Conservation (phyloP, 2,888 invertebrate genomes). For the Lutraria lutraria region DNA sequence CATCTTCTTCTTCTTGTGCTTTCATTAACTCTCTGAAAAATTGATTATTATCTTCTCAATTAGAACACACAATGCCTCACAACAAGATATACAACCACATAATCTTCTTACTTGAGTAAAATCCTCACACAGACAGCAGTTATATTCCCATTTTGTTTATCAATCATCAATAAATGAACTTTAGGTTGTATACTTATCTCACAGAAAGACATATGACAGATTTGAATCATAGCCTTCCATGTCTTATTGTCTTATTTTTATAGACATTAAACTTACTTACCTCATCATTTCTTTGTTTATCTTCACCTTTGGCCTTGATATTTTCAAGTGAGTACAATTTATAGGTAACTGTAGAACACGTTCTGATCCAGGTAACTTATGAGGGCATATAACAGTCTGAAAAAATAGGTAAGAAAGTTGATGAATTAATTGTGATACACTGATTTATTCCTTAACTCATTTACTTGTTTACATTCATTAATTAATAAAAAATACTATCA, state of each 20-base stretch:
- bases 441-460: too few relatives aligned
- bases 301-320: constrained; percentile 83
- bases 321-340: constrained; percentile 84
- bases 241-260: neutral
- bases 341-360: constrained; percentile 82
- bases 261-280: constrained; percentile 68
- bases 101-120: too few relatives aligned
- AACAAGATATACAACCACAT: neutral
- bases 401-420: constrained; percentile 29
- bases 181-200: neutral
- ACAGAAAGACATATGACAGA: neutral
- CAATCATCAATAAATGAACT: neutral
- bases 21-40: constrained; percentile 76
- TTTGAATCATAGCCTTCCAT: neutral
- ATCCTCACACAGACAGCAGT: neutral
- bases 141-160: neutral
- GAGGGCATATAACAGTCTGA: constrained; percentile 86
- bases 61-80: constrained; percentile 2
- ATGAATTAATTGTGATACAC: neutral
- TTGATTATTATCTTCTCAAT: too few relatives aligned
- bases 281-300: constrained; percentile 84
- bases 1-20: constrained; percentile 69
- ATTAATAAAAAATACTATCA: too few relatives aligned
- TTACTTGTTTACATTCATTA: too few relatives aligned
- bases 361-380: constrained; percentile 84